These are phyloP conservation scores for Penaeus vannamei DNA, from an alignment of 1,140 invertebrate genomes.

Conservation along the genomic window DNA sequence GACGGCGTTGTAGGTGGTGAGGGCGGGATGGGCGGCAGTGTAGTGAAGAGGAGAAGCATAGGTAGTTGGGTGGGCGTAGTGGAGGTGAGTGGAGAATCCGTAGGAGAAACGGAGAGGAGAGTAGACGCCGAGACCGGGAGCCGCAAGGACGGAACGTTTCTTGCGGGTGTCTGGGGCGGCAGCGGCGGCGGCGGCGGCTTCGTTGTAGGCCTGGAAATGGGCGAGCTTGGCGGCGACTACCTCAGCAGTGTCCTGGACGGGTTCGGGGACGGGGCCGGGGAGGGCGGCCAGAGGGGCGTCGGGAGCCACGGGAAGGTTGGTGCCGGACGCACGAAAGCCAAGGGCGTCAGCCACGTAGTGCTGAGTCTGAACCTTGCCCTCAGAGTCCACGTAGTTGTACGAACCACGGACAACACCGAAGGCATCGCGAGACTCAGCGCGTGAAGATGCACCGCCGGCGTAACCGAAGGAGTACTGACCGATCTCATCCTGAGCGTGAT, in stretches of 20 bases:
- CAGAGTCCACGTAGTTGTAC: too few relatives aligned
- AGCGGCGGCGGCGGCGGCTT: constrained; percentile 42
- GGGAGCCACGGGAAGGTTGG: not conserved
- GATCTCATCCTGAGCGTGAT: too few relatives aligned
- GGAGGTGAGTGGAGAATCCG: not conserved
- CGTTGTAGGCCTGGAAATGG: constrained; percentile 29
- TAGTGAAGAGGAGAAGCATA: not conserved
- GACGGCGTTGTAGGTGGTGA: not conserved
- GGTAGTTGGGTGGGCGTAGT: not conserved
- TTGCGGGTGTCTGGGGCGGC: constrained; percentile 31
- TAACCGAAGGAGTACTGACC: too few relatives aligned
- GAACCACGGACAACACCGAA: too few relatives aligned
- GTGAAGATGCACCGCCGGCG: too few relatives aligned
- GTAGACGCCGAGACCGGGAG: not conserved
- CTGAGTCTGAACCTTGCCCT: too few relatives aligned
- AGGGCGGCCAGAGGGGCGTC: constrained; percentile 25
- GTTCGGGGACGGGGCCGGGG: constrained; percentile 24
- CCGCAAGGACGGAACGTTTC: not conserved
- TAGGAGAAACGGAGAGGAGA: constrained; percentile 7
- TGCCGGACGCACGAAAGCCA: too few relatives aligned
- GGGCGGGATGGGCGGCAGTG: not conserved
- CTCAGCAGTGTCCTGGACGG: constrained; percentile 49
- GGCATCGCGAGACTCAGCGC: too few relatives aligned
- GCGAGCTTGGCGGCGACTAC: constrained; percentile 51
- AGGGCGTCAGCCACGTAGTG: too few relatives aligned